Percentiles rank a stretch among this genome's conserved stretches.
These are phyloP conservation scores for Pristionchus arcanus DNA, from an alignment of 2,888 invertebrate species.

Conservation along the genomic window DNA sequence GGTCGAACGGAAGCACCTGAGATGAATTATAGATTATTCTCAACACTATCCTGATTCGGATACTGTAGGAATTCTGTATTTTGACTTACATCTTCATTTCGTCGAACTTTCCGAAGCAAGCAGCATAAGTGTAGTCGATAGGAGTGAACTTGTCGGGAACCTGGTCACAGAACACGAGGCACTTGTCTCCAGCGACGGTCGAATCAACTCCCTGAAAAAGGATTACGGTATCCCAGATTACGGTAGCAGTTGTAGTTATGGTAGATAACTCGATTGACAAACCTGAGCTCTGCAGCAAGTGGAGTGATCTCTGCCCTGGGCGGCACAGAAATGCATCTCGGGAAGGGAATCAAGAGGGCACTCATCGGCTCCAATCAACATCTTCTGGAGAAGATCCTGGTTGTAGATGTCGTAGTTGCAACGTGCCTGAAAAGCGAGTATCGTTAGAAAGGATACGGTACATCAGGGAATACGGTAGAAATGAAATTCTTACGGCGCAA, in stretches of 20 bases:
- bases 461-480: background rate
- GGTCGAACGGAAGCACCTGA: conserved; percentile 46
- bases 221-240: background rate
- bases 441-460: background rate
- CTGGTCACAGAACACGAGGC: conserved; percentile 42
- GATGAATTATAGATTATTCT: background rate
- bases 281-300: conserved; percentile 34
- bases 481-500: background rate
- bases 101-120: conserved; percentile 53
- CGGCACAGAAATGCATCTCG: conserved; percentile 53
- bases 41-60: background rate
- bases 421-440: conserved; percentile 21
- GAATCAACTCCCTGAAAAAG: conserved; percentile 23
- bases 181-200: conserved; percentile 38
- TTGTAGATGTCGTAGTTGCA: conserved; percentile 52
- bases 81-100: conserved; percentile 35
- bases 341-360: conserved; percentile 54
- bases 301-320: conserved; percentile 45
- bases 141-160: conserved; percentile 48
- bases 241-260: background rate
- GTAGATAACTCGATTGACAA: background rate
- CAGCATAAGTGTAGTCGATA: conserved; percentile 49
- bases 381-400: conserved; percentile 51
- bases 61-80: background rate
- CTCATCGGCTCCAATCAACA: conserved; percentile 48